Base-by-base conservation (phyloP, 2,888 invertebrate genomes). In the Aspidiotus destructor region DNA sequence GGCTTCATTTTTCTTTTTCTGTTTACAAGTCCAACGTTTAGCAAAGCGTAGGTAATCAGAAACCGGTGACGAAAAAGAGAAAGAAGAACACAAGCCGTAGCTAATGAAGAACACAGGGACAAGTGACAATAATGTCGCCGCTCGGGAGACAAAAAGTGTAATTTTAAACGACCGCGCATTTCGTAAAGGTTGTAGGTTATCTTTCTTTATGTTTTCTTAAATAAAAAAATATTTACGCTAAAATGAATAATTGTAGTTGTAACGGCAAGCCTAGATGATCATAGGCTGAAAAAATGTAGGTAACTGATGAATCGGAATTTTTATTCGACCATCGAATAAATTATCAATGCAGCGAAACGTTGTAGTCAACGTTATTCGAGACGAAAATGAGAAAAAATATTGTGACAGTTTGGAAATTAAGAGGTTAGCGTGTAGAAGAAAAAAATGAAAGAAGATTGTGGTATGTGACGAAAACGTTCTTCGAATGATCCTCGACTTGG, bases 261-360 rank as follows among this genome's bases (percentile, higher is more conserved):
- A 28, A 28, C n/a, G n/a, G n/a, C n/a, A n/a, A n/a, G n/a, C 28
- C 28, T 28, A 28, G 28, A 28, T 28, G 28, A 28, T 28, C 28
- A 28, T 28, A 28, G 28, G 28, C 28, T 28, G n/a, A 48, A 11
- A n/a, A 48, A 48, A 48, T 48, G 10, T 13, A 48, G 10, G 48
- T 11, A 48, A n/a, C 48, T 48, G 48, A 48, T 48, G 6, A 48
- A 48, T 48, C 48, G 48, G 48, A 48, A 48, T 48, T 48, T 48
- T 48, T 48, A 48, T 48, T 48, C 48, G 48, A 48, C 48, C n/a
- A 48, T 48, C 48, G n/a, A 48, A 48, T 48, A 48, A 48, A 48
- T 48, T n/a, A 48, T 6, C 3, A 6, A 28, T 28, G 28, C 28
- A n/a, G n/a, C 48, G 48, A n/a, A 48, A 13, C 11, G 10, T 48